phyloP scores from a whole-genome alignment of 2,888 invertebrate species.

The Microplitis deprimator region DNA sequence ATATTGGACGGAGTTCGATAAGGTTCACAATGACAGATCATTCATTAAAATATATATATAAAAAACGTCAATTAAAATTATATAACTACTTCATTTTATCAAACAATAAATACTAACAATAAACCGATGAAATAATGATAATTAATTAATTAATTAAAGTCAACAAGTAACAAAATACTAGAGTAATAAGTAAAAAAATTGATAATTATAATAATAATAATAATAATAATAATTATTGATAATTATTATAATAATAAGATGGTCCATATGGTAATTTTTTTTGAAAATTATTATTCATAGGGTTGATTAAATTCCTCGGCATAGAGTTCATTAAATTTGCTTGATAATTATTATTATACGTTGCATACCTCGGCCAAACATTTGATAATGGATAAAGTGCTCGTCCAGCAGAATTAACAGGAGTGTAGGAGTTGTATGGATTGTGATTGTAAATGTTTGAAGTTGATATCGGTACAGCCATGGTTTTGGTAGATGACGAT shows the following conservation, averaged over 20 bases:
- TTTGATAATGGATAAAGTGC: not conserved
- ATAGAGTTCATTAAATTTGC: not conserved
- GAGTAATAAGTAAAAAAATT: no score
- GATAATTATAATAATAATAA: not conserved
- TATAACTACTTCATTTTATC: not conserved
- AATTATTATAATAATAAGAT: not conserved
- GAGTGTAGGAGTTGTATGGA: not conserved
- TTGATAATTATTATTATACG: not conserved
- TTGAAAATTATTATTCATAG: not conserved
- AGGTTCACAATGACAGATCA: slow-evolving; percentile 26
- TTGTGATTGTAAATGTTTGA: not conserved
- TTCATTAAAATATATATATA: slow-evolving; percentile 2
- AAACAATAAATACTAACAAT: no score
- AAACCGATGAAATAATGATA: no score
- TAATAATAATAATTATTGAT: not conserved
- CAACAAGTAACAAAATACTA: no score
- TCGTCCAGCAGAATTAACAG: not conserved
- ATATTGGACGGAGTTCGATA: slow-evolving; percentile 51
- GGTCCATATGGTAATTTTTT: not conserved
- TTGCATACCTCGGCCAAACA: not conserved
- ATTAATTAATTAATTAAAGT: no score
- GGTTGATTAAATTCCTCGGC: not conserved
- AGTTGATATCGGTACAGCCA: not conserved
- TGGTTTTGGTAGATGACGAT: not conserved
- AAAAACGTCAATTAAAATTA: slow-evolving; percentile 10